These are phyloP conservation scores for Leucoraja ocellata DNA, from an alignment of 2,797 vertebrate genomes.

Conservation along the genomic window DNA sequence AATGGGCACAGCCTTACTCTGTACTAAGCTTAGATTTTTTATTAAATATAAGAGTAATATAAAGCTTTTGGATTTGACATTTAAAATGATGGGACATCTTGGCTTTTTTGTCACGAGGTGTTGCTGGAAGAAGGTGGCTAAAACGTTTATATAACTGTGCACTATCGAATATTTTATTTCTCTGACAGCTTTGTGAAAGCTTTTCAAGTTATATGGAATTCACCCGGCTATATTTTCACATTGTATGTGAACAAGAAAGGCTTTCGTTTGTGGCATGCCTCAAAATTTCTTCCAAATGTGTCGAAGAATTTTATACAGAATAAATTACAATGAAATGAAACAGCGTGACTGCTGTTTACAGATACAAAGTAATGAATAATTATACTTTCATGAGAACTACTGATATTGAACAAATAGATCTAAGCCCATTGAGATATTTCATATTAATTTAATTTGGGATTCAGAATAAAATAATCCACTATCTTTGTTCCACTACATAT, in stretches of 20 bases:
- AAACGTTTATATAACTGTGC: not conserved
- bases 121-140: not conserved
- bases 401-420: not conserved
- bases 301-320: not conserved
- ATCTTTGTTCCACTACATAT: not conserved
- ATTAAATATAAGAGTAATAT: not conserved
- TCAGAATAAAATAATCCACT: not conserved
- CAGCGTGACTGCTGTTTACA: not conserved
- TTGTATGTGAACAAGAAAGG: not conserved
- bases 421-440: not conserved
- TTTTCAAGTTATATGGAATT: not conserved
- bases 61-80: not conserved
- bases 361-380: not conserved
- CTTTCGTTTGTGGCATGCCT: not conserved
- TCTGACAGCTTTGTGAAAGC: not conserved
- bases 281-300: not conserved
- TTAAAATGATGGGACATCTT: not conserved
- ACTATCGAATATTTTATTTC: not conserved
- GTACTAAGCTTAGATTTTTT: not conserved
- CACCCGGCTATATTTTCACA: not conserved
- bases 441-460: not conserved
- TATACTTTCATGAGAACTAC: not conserved
- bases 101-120: not conserved
- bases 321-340: constrained; percentile 5
- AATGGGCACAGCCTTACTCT: not conserved